Evolutionary conservation across 2,113 vertebrate genomes (phyloP).

Genomic region (Myrmecobius fasciatus): DNA sequence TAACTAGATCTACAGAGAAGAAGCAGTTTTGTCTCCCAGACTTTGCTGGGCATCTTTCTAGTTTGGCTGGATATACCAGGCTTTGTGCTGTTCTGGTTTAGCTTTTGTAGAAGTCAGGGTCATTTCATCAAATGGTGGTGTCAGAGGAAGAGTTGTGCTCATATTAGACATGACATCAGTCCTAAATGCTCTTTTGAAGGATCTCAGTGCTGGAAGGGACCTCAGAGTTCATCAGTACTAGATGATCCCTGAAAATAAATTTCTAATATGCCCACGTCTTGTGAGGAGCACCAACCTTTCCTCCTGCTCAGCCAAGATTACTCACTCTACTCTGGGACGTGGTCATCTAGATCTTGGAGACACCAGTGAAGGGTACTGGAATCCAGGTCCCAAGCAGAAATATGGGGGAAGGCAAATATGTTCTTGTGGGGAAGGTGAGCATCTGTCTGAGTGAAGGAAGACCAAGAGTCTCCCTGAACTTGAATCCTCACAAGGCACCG

Average conservation of each 20-base stretch:
- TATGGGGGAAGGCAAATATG: neutral
- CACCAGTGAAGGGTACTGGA: too few species aligned
- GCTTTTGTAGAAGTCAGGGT: neutral
- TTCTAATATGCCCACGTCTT: neutral
- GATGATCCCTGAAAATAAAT: neutral
- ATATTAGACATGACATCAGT: neutral
- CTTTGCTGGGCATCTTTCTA: neutral
- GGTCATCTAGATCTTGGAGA: neutral
- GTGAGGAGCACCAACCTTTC: too few species aligned
- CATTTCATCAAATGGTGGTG: too few species aligned
- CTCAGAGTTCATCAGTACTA: neutral
- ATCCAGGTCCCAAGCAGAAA: neutral
- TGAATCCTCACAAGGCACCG: neutral
- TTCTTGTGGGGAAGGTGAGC: neutral
- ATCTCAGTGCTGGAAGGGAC: neutral
- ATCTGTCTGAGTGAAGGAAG: neutral
- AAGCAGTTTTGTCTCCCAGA: neutral
- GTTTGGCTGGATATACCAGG: neutral
- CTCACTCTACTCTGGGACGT: neutral
- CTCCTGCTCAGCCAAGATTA: neutral
- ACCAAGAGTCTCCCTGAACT: neutral
- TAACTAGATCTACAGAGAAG: neutral
- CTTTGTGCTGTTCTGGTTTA: neutral
- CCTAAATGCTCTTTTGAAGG: neutral
- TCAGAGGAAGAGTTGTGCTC: neutral